Evolutionary conservation across 1,140 invertebrate species (phyloP), one percentile per base, ranked within the genome.

Genomic region (Lineus longissimus): DNA sequence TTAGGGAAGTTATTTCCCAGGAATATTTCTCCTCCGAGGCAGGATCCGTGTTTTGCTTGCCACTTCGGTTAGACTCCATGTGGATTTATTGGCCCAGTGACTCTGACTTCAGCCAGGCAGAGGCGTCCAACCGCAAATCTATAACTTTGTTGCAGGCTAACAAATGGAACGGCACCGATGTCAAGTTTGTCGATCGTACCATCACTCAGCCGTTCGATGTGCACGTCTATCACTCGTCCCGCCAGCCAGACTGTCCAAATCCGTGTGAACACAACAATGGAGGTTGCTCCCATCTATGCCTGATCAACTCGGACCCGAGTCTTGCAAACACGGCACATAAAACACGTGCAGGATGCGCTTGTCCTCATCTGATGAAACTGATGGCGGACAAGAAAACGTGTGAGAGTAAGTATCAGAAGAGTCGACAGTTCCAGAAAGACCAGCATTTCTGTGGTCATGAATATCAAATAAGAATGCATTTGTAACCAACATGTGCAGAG

Each of bases 191-290:
- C 30, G 86, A 88, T 61, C 73, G 84, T 58, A 86, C 86, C 2
- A 81, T 86, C 17, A 86, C 86, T 73, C 85, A 92, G 62, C 93
- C 93, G 2, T 95, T 95, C 90, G 92, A 94, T 76, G 83, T 95
- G 43, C 86, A 92, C 57, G 86, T 94, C 1, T 88, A 87, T 64
- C 93, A 95, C 84, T 90, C 91, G 0, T 86, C 86, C 30, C 83
- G 89, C 36, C 92, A 94, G 77, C 85, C 85, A 36, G 71, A 79
- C 70, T 81, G 84, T 13, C 63, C 62, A 2, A 87, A 86, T 74
- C 86, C 86, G 0, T 88, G 87, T 78, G 77, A 68, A 29, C 68
- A 69, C 2, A 83, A 86, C 58, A 88, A 88, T 76, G 86, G 86
- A 7, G 82, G 82, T 40, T 89, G 88, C 72, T 87, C 86, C 19